Percentiles rank a stretch among this genome's conserved stretches.
These are phyloP conservation scores for Rhabdornis inornatus DNA, from an alignment of 2,113 vertebrate genomes.

Conservation along the genomic window DNA sequence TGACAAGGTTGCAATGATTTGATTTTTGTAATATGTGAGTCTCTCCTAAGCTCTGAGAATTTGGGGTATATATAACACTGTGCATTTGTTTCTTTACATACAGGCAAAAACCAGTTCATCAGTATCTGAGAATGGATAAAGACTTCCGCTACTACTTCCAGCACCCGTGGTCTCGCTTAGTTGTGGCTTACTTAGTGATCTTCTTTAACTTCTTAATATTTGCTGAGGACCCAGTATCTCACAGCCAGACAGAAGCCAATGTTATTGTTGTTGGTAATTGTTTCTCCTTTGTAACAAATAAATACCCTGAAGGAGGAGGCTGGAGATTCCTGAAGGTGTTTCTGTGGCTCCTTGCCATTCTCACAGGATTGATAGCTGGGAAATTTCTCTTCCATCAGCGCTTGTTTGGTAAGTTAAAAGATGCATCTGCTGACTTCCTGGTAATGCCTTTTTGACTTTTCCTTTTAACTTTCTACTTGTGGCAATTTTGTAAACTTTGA, in stretches of 20 bases:
- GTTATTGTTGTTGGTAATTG: conserved; percentile 97
- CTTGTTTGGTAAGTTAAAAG: conserved; percentile 88
- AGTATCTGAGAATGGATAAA: conserved; percentile 84
- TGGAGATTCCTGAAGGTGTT: conserved; percentile 92
- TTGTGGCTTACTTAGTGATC: conserved; percentile 95
- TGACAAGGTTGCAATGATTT: neutral
- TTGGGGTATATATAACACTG: neutral
- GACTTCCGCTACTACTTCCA: conserved; percentile 97
- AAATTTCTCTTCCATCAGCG: conserved; percentile 96
- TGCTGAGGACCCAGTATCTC: conserved; percentile 94
- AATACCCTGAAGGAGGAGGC: conserved; percentile 88
- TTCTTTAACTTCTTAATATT: conserved; percentile 99
- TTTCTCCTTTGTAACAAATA: conserved; percentile 96
- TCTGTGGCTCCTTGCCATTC: conserved; percentile 90
- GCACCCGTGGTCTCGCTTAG: conserved; percentile 94
- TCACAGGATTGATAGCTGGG: conserved; percentile 87
- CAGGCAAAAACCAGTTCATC: conserved; percentile 72
- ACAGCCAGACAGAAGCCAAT: conserved; percentile 95
- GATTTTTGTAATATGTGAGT: neutral
- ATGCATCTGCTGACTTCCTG: neutral
- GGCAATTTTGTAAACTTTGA: neutral
- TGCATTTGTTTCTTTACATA: conserved; percentile 27
- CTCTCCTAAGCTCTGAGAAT: neutral
- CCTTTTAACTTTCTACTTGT: neutral
- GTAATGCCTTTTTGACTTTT: neutral